A percentile compares a stretch with the other conserved stretches of the same genome.
phyloP scores from a whole-genome alignment of 2,113 vertebrate species.

The Zingel zingel region DNA sequence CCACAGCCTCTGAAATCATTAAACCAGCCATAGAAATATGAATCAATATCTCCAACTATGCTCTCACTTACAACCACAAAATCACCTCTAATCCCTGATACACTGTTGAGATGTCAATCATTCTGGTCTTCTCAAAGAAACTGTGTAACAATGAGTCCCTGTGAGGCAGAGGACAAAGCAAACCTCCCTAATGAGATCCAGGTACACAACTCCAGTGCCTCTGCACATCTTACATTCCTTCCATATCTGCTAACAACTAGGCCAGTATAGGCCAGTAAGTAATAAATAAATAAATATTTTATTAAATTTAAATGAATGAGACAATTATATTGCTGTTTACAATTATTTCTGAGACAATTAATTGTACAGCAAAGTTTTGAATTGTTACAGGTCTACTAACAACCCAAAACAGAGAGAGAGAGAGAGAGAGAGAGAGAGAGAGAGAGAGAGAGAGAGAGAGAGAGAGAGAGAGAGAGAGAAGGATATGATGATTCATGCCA shows the following conservation, averaged over 20 bases:
- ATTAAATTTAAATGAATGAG: too few species aligned
- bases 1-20: conserved; percentile 31
- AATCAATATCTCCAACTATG: conserved; percentile 60
- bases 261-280: too few species aligned
- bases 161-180: conserved; percentile 65
- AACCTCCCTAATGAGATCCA: conserved; percentile 70
- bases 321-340: too few species aligned
- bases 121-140: conserved; percentile 47
- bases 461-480: background rate
- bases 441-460: background rate
- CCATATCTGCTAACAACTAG: conserved; percentile 10
- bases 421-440: background rate
- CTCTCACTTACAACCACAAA: conserved; percentile 65
- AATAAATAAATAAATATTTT: too few species aligned
- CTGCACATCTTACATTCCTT: conserved; percentile 52
- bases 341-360: too few species aligned
- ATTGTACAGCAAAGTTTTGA: too few species aligned
- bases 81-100: conserved; percentile 59
- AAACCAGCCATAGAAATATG: conserved; percentile 38
- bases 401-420: background rate
- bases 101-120: conserved; percentile 69
- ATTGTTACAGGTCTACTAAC: background rate
- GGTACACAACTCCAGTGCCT: conserved; percentile 65
- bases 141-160: conserved; percentile 50
- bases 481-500: conserved; percentile 40